These are phyloP conservation scores for Entomyzon cyanotis DNA, from an alignment of 2,113 vertebrate genomes.

Conservation along the genomic window DNA sequence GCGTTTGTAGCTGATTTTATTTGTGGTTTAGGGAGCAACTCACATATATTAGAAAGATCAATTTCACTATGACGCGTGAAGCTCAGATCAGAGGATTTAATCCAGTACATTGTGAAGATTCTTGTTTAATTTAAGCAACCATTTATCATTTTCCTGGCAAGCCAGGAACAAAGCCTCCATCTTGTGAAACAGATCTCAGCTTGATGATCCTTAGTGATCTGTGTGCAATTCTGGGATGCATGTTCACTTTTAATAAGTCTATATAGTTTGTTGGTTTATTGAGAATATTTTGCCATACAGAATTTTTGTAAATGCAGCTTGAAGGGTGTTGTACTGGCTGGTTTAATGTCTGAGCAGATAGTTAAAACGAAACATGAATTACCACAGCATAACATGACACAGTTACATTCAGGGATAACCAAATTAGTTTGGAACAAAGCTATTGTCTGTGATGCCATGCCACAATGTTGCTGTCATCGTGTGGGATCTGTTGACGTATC, in stretches of 20 bases:
- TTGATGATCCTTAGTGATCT: background rate
- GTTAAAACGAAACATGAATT: background rate
- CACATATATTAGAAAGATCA: background rate
- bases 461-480: background rate
- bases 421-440: background rate
- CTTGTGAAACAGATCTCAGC: background rate
- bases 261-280: background rate
- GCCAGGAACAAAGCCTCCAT: background rate
- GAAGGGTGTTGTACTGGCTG: background rate
- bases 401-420: background rate
- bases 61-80: background rate
- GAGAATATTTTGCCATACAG: background rate
- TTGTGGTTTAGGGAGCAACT: background rate
- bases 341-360: background rate
- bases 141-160: background rate
- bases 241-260: background rate
- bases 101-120: background rate
- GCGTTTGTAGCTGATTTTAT: background rate
- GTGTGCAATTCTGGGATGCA: background rate
- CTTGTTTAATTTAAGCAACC: background rate
- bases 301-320: background rate
- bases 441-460: background rate
- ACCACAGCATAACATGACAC: background rate
- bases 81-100: background rate
- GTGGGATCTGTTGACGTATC: background rate